Base-by-base conservation (phyloP, 2,888 invertebrate genomes). In the Willowsia nigromaculata region DNA sequence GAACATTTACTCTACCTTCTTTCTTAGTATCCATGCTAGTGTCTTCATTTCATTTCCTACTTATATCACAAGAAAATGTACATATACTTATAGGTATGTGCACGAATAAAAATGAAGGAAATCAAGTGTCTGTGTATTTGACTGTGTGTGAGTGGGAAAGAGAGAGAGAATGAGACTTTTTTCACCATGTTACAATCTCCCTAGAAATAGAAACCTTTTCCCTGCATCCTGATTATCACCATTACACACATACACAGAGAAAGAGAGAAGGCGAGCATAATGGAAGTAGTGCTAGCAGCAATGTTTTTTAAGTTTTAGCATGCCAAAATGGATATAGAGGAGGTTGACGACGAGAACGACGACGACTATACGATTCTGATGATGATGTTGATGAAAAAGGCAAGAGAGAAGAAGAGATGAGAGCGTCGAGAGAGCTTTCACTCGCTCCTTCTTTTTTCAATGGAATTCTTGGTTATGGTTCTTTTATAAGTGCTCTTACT, bases 401-500 rank as follows among this genome's bases (percentile, higher is more conserved):
- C 65, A 81, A 76, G 22, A 68, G 25, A 71, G 43, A 33, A 59
- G 83, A 71, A 85, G 81, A 85, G 85, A 85, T 78, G 88, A 83
- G 78, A 83, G 83, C 74, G 83, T 82, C 50, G 74, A 87, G 87
- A 87, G 87, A 59, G 82, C 81, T 82, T 81, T 83, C 84, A 88
- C 50, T 43, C 56, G 4, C 43, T 80, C 85, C 37, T 76, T 76
- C 59, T 56, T 62, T 82, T 86, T 88, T 84, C 85, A 89, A 80
- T 89, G 85, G 89, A 89, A 89, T 89, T 83, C 81, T 81, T 80
- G 71, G 89, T 85, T 89, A 85, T 89, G 89, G 89, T 71, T 71
- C 88, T 76, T 80, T 85, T 85, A 80, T 68, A 85, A 89, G 89
- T 81, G 89, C 85, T 74, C 84, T 84, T 88, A 78, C 88, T 78